These are phyloP conservation scores for Eriocheir sinensis DNA, from an alignment of 1,140 invertebrate genomes.

Conservation along the genomic window DNA sequence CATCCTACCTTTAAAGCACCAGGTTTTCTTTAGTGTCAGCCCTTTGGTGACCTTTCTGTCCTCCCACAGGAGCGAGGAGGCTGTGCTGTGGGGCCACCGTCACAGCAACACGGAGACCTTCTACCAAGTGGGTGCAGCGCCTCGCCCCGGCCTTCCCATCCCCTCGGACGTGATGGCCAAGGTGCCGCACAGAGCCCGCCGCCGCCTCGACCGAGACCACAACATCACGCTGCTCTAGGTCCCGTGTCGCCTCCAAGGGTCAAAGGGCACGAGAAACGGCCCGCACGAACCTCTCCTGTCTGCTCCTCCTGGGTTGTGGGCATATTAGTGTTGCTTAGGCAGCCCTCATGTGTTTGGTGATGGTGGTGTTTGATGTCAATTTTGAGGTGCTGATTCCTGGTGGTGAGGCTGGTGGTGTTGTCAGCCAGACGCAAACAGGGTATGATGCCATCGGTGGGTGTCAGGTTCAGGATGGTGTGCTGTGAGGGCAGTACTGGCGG, in stretches of 20 bases:
- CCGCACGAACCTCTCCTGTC: neutral
- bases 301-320: neutral
- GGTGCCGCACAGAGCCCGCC: slow-evolving; percentile 67
- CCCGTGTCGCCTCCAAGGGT: neutral
- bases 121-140: slow-evolving; percentile 67
- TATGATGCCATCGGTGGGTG: slow-evolving; percentile 18
- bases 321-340: neutral
- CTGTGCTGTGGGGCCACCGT: slow-evolving; percentile 68
- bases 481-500: no score
- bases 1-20: no score
- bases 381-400: slow-evolving; percentile 6
- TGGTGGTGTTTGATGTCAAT: neutral
- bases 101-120: slow-evolving; percentile 72
- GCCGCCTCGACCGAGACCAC: slow-evolving; percentile 69
- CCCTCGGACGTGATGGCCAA: slow-evolving; percentile 74
- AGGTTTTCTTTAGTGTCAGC: no score
- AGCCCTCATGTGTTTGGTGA: neutral
- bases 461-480: neutral
- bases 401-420: neutral
- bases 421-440: slow-evolving; percentile 11
- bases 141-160: slow-evolving; percentile 65
- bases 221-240: slow-evolving; percentile 73
- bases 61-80: slow-evolving; percentile 52
- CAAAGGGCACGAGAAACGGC: neutral
- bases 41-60: neutral